A percentile compares a stretch with the other conserved stretches of the same genome.
Evolutionary conservation across 2,113 vertebrate species (phyloP).

Genomic region (Platysteira castanea): DNA sequence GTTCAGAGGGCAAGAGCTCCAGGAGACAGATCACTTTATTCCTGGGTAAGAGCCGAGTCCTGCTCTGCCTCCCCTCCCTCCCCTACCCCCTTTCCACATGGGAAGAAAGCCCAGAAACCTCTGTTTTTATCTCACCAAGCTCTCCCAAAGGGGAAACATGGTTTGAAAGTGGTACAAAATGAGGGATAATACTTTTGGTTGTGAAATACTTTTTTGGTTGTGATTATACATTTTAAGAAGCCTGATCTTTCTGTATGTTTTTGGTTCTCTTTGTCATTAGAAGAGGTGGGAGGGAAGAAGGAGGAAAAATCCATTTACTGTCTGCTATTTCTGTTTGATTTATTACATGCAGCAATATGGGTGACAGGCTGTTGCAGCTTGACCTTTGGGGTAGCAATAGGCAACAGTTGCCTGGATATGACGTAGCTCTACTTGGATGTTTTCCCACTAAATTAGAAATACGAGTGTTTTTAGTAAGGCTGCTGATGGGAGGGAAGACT

Average conservation of each 20-base stretch:
- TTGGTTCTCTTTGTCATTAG: not conserved
- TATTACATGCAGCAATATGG: not conserved
- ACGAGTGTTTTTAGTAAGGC: not conserved
- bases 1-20: constrained; percentile 70
- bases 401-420: not conserved
- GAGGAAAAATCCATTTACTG: not conserved
- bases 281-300: not conserved
- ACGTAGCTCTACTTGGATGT: not conserved
- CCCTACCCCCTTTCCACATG: not conserved
- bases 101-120: not conserved
- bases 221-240: not conserved
- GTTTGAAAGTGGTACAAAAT: not conserved
- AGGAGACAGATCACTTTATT: constrained; percentile 90
- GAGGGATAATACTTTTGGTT: not conserved
- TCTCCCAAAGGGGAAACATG: not conserved
- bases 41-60: constrained; percentile 69
- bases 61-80: not conserved
- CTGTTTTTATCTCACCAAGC: not conserved
- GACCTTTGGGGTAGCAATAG: not conserved
- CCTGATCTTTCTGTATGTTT: not conserved
- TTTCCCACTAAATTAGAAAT: not conserved
- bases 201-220: not conserved
- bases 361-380: not conserved
- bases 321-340: not conserved
- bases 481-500: not conserved